phyloP scores from a whole-genome alignment of 1,140 invertebrate genomes.

The Drosophila sp. region DNA sequence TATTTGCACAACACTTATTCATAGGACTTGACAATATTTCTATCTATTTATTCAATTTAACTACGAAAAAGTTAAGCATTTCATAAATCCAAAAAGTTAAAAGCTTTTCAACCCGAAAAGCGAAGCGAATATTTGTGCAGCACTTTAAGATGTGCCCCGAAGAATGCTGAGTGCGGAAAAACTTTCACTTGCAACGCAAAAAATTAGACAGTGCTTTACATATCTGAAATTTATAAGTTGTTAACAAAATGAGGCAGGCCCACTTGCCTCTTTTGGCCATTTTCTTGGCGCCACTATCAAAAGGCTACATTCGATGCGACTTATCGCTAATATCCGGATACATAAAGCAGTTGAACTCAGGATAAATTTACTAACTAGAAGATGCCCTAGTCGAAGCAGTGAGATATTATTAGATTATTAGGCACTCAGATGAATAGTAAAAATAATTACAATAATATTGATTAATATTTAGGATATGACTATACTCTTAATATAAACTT shows the following conservation, averaged over 20 bases:
- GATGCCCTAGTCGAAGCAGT: not conserved
- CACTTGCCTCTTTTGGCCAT: conserved; percentile 8
- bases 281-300: conserved; percentile 7
- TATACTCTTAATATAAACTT: too few relatives aligned
- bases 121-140: conserved; percentile 55
- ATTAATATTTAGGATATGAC: too few relatives aligned
- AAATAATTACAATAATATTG: too few relatives aligned
- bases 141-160: conserved; percentile 45
- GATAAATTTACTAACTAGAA: not conserved
- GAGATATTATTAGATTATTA: too few relatives aligned
- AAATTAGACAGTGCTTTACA: conserved; percentile 20
- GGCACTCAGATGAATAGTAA: too few relatives aligned
- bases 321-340: conserved; percentile 39
- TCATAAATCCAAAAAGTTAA: conserved; percentile 7
- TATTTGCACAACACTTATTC: conserved; percentile 62
- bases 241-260: not conserved
- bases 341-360: not conserved
- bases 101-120: conserved; percentile 9
- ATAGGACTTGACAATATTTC: conserved; percentile 16
- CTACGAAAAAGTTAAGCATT: conserved; percentile 14
- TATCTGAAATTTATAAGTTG: conserved; percentile 5
- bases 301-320: conserved; percentile 18
- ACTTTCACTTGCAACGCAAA: not conserved
- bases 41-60: conserved; percentile 55
- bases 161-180: not conserved